These are phyloP conservation scores for Mermis nigrescens DNA, from an alignment of 2,888 invertebrate genomes.

Conservation along the genomic window DNA sequence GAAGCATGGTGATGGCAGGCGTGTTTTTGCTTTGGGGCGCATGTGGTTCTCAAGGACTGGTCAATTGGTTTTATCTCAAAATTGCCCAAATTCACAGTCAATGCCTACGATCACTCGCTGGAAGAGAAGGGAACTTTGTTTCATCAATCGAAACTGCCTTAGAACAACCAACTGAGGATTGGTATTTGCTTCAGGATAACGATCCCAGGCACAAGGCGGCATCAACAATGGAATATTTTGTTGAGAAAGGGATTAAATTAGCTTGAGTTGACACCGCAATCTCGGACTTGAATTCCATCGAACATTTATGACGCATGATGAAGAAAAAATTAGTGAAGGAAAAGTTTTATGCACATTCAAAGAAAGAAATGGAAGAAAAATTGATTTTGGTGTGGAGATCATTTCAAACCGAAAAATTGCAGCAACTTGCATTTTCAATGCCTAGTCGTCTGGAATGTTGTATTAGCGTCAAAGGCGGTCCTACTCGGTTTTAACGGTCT, in stretches of 20 bases:
- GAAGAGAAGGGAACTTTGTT: neutral
- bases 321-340: neutral
- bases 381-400: neutral
- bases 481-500: constrained; percentile 23
- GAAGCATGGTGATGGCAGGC: neutral
- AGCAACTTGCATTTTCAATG: neutral
- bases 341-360: neutral
- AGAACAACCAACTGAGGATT: neutral
- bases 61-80: neutral
- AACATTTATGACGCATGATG: neutral
- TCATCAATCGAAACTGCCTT: neutral
- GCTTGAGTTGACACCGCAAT: neutral
- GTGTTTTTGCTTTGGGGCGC: neutral
- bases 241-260: neutral
- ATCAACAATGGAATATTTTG: neutral
- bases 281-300: neutral
- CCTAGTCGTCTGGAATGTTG: neutral
- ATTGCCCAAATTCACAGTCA: neutral
- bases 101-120: neutral
- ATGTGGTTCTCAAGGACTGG: neutral
- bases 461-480: neutral
- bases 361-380: neutral
- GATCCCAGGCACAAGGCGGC: neutral
- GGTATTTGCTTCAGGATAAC: neutral
- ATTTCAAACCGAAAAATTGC: neutral